These are phyloP conservation scores for Ferrisia virgata DNA, from an alignment of 2,888 invertebrate species.

Conservation along the genomic window DNA sequence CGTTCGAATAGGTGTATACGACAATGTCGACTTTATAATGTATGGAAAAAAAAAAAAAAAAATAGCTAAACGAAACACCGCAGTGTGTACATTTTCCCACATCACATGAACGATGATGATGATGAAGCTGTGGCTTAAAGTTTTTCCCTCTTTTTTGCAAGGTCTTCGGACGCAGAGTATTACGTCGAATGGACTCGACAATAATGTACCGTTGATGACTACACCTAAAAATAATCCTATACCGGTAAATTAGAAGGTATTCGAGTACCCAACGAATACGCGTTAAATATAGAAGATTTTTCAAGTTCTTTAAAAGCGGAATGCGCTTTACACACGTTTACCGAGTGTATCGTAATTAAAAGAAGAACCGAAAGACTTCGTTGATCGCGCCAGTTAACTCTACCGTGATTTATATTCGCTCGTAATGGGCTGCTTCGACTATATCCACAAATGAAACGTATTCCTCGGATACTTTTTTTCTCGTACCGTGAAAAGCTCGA, in stretches of 20 bases:
- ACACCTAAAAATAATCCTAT: neutral
- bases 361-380: neutral
- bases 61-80: no score
- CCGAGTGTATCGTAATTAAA: neutral
- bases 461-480: neutral
- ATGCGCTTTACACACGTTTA: neutral
- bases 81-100: neutral
- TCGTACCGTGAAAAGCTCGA: slow-evolving; percentile 9
- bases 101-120: no score
- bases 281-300: neutral
- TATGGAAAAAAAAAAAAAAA: no score
- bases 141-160: neutral
- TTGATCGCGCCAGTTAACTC: neutral
- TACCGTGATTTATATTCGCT: neutral
- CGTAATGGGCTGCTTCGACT: neutral
- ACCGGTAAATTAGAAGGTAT: neutral
- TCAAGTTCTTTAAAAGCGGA: neutral
- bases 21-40: no score
- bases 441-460: neutral
- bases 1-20: no score
- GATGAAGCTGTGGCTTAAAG: neutral
- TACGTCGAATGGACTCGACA: no score
- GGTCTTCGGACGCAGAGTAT: neutral
- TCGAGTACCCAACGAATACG: neutral
- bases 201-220: no score